A percentile compares a stretch with the other conserved stretches of the same genome.
Evolutionary conservation across 2,888 invertebrate species (phyloP).

Genomic region (Megalurothrips usitatus): DNA sequence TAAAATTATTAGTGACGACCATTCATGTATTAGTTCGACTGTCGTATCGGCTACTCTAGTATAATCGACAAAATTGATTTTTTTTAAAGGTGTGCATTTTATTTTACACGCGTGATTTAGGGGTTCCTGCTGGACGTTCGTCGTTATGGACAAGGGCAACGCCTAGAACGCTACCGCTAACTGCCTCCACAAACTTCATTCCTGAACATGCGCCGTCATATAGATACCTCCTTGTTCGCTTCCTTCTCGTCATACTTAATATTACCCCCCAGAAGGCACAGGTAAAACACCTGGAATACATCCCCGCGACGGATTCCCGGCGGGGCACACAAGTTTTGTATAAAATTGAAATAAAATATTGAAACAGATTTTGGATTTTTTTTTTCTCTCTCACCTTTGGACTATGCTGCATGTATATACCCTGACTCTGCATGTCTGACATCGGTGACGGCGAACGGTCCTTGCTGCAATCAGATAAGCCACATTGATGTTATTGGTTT

Average conservation of each 20-base stretch:
- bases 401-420: conserved; percentile 43
- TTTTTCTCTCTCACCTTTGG: conserved; percentile 45
- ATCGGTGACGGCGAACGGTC: conserved; percentile 37
- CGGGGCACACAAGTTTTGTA: neutral
- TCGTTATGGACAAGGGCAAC: too few relatives aligned
- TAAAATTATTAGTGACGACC: too few relatives aligned
- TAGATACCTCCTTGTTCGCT: neutral
- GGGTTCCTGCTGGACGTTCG: too few relatives aligned
- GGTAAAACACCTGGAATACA: neutral
- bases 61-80: too few relatives aligned
- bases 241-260: conserved; percentile 4
- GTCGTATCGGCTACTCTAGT: too few relatives aligned
- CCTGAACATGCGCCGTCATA: neutral
- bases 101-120: too few relatives aligned
- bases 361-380: too few relatives aligned
- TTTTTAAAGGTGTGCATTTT: too few relatives aligned
- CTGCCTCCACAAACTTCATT: too few relatives aligned
- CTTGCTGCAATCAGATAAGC: neutral
- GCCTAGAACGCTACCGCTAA: too few relatives aligned
- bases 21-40: too few relatives aligned
- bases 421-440: conserved; percentile 38
- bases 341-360: neutral
- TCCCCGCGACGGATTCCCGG: neutral
- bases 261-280: conserved; percentile 7
- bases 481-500: too few relatives aligned